phyloP scores from a whole-genome alignment of 64 coral and sea anemone genomes.

The Catalaphyllia jardinei region DNA sequence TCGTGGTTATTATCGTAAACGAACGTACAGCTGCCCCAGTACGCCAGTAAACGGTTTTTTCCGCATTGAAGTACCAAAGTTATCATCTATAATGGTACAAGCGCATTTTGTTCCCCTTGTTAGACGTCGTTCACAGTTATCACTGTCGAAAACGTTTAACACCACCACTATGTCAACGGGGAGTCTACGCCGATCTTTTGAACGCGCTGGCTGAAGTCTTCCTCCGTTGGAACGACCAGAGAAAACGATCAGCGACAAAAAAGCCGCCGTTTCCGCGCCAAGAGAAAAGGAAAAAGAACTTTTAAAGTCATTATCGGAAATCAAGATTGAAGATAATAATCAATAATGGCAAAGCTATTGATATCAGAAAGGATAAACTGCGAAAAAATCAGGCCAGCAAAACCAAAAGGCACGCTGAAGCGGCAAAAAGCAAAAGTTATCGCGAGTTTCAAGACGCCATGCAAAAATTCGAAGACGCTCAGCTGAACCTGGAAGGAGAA shows the following conservation, averaged over 20 bases:
- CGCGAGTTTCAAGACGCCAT: conserved; percentile 32
- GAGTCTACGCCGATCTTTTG: not conserved
- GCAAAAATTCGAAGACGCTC: conserved; percentile 25
- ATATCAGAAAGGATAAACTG: conserved; percentile 8
- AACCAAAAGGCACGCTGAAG: not conserved
- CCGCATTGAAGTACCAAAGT: conserved; percentile 6
- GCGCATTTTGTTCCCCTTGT: conserved; percentile 9
- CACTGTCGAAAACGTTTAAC: not conserved
- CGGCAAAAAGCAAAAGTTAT: not conserved
- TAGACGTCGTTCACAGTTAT: not conserved
- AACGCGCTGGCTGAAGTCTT: not conserved
- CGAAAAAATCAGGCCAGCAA: not conserved
- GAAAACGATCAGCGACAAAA: not conserved
- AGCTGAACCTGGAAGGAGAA: conserved; percentile 22
- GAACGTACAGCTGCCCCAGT: conserved; percentile 13
- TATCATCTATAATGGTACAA: conserved; percentile 20
- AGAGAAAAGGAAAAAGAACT: not conserved
- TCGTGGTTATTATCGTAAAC: not conserved
- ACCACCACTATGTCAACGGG: not conserved
- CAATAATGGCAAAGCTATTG: conserved; percentile 24
- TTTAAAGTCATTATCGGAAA: not conserved
- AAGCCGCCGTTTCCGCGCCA: not conserved
- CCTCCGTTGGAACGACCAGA: not conserved
- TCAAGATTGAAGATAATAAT: conserved; percentile 20
- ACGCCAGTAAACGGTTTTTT: not conserved